phyloP scores from a whole-genome alignment of 2,113 vertebrate species.

The Phycodurus eques region DNA sequence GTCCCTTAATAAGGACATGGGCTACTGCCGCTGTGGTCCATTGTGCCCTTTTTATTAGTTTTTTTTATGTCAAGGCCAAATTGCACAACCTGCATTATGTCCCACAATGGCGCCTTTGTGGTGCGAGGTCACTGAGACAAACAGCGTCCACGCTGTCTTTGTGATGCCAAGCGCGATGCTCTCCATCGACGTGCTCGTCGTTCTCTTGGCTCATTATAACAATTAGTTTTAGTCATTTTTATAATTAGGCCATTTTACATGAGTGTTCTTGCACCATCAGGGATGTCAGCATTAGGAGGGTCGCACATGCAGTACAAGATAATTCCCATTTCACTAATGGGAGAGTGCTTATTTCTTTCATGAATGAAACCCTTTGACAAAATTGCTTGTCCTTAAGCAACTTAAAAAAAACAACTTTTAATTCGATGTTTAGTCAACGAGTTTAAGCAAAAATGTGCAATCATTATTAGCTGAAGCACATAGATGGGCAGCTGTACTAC shows the following conservation, averaged over 20 bases:
- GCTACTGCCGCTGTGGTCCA: conserved; percentile 38
- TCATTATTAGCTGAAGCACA: too few relatives aligned
- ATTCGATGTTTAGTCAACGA: too few relatives aligned
- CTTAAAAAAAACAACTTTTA: too few relatives aligned
- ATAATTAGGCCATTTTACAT: neutral
- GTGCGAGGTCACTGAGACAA: conserved; percentile 46
- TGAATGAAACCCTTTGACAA: too few relatives aligned
- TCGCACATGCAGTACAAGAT: too few relatives aligned
- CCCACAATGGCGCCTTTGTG: conserved; percentile 56
- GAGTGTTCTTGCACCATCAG: neutral
- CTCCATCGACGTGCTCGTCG: conserved; percentile 15
- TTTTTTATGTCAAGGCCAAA: conserved; percentile 51
- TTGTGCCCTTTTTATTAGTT: neutral
- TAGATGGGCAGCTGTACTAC: too few relatives aligned
- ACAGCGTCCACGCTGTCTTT: conserved; percentile 53
- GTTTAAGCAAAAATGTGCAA: too few relatives aligned
- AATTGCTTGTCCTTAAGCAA: too few relatives aligned
- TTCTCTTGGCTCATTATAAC: conserved; percentile 42
- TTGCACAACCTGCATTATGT: conserved; percentile 60
- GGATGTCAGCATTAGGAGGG: neutral
- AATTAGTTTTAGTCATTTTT: conserved; percentile 16
- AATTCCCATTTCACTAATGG: too few relatives aligned
- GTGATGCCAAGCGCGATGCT: conserved; percentile 45
- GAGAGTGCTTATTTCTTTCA: too few relatives aligned
- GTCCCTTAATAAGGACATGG: conserved; percentile 52